Base-by-base conservation (phyloP, 2,888 invertebrate genomes). In the Lepidochitona cinerea region DNA sequence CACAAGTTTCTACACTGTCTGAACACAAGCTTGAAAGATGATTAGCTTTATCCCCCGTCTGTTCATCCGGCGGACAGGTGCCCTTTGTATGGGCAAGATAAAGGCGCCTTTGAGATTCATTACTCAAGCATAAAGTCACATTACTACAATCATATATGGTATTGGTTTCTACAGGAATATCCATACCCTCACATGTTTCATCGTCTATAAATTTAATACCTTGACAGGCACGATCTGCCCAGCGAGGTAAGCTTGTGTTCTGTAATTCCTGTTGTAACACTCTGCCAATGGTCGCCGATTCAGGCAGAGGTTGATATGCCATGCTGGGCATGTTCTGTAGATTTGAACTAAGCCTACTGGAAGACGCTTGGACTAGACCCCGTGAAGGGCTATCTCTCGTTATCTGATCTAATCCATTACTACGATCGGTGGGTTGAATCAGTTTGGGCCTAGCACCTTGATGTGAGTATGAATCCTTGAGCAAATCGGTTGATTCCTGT, bases 201-300 rank as follows among this genome's bases (percentile, higher is more conserved):
- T 95, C 95, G 81, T 95, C 95, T 73, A 95, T 95, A 85, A 93
- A 91, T 74, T 89, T 89, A 67, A 91, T 84, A n/a, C 89, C 89
- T 67, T 85, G 84, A 65, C 85, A 82, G 12, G 88, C 89, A 33
- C 87, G 88, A 75, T 89, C 89, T 1, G 89, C 89, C 90, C 89
- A 90, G 26, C 90, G 81, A 14, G 84, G 83, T 18, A 71, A 64
- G 35, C 37, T 64, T 41, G 72, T 70, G 59, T 33, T 37, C 36
- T 67, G 65, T 3, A 54, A 67, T n/a, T 70, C 74, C 49, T 71
- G 71, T 29, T 74, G 74, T 26, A 74, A 41, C 9, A 74, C 71
- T 35, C 67, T 71, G 23, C 71, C 36, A 0, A 70, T 52, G 1
- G 74, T 67, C 52, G n/a, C 68, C 29, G 59, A 32, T 12, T 59